Base-by-base conservation (phyloP, 2,888 invertebrate genomes). In the Aquatica leii region DNA sequence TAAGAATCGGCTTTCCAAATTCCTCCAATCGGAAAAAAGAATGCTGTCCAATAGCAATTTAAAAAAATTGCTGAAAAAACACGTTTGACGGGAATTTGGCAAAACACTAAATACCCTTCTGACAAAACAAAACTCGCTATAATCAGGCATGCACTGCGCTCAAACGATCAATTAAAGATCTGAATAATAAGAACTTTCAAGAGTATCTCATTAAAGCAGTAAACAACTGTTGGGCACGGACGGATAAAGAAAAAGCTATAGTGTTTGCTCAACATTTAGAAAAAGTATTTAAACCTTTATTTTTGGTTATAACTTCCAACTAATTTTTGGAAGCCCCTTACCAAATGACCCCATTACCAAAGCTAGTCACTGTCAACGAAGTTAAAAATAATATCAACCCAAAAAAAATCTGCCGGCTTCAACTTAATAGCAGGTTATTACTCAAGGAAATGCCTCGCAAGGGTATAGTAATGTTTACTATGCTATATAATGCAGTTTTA, bases 261-360 rank as follows among this genome's bases (percentile, higher is more conserved):
- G 34, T 34, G 18, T 54, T 40, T 41, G 54, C 41, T 17, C 21
- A 54, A 54, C 54, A 41, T 54, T 14, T 54, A 8, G 54, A 41
- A 54, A 41, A 40, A 2, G 31, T 35, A 11, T 52, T 15, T 31
- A 12, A 34, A 14, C 52, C 14, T 17, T 24, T 15, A 15, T 11
- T 11, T 8, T 20, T 11, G 53, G 40, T 14, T 2, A 40, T 18
- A 37, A 40, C 15, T 14, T 18, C 15, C n/a, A 21, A 21, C 18
- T 40, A 54, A 15, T 18, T 17, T 40, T 35, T 54, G 35, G 41
- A 54, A 8, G 41, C 21, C 3, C 41, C 20, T 17, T 54, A 54
- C 12, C 43, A 55, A 46, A 55, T 55, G 55, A 24, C 41, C 24
- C 4, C 41, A 43, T 43, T 54, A 14, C n/a, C 17, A 41, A 12